Base-by-base conservation (phyloP, 2,888 invertebrate species). In the Cancer borealis region DNA sequence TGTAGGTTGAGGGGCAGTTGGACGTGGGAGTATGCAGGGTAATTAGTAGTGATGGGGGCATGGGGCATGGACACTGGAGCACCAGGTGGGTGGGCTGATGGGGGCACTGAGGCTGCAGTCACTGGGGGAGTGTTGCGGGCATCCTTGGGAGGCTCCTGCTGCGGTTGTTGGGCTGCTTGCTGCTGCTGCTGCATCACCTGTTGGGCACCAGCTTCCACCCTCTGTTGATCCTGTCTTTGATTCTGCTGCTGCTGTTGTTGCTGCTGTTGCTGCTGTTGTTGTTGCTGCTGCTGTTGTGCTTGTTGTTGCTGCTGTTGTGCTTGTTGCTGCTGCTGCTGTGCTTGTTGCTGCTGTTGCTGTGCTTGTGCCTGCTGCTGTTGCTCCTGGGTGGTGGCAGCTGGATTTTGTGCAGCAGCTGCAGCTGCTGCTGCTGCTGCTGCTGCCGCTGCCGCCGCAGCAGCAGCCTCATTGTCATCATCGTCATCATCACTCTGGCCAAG, bases 1-100 rank as follows among this genome's bases (percentile, higher is more conserved):
- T 95, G 95, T 4, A 95, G 54, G 60, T 95, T 95, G 21, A 95
- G 95, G 26, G 95, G 95, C 73, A 95, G 73, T 79, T 95, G 95
- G 12, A 95, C 95, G 45, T 95, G 95, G 45, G 95, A 95, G 88
- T 95, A 95, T 49, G 95, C 93, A n/a, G 94, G 95, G 90, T 95
- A 95, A 79, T 95, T 95, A 46, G 93, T 95, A 91, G 91, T 93
- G 87, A 95, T 93, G 66, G 95, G 95, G 39, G 92, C 95, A 91
- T 95, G 95, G 73, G 95, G 87, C 95, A 95, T 94, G 79, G 95
- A 93, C 12, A 91, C 93, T 3, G 94, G 95, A 14, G 91, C 92
- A 47, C 95, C 95, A n/a, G 95, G 95, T 46, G 89, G 95, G 30
- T 93, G 88, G 84, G 93, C 93, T 4, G 95, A 92, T 46, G 95